Percentiles rank a stretch among this genome's conserved stretches.
phyloP scores from a whole-genome alignment of 1,140 invertebrate species.

The Formica selysi region DNA sequence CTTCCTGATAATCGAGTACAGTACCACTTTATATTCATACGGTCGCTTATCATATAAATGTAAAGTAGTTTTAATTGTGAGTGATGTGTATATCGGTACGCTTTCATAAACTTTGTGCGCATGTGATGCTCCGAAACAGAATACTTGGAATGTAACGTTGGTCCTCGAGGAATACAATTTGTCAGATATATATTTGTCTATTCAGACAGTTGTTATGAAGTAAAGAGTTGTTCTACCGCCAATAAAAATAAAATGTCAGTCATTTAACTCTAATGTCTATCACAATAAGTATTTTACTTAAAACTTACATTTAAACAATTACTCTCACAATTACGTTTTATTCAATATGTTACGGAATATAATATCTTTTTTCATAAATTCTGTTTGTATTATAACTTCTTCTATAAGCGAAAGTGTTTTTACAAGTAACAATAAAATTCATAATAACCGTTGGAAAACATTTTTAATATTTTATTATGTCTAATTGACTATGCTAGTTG shows the following conservation, averaged over 20 bases:
- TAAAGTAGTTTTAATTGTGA: constrained; percentile 45
- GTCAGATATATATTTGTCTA: neutral
- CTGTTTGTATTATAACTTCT: neutral
- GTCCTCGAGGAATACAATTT: constrained; percentile 34
- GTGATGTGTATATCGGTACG: neutral
- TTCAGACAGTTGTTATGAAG: neutral
- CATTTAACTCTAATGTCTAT: neutral
- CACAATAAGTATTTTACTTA: neutral
- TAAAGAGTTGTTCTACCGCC: too few species aligned
- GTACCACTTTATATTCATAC: neutral
- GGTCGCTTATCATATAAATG: constrained; percentile 15
- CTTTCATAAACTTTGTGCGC: constrained; percentile 37
- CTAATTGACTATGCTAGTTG: neutral
- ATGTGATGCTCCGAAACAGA: neutral
- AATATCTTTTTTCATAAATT: neutral
- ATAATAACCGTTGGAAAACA: neutral
- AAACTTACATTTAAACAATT: neutral
- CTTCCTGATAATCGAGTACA: neutral
- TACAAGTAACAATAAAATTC: neutral
- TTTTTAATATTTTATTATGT: neutral
- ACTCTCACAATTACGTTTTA: neutral
- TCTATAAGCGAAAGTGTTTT: neutral
- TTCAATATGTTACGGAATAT: neutral
- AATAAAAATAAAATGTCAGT: constrained; percentile 14
- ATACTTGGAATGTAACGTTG: constrained; percentile 28